These are phyloP conservation scores for Drosophila atroscutellata DNA, from an alignment of 2,888 invertebrate species.

Conservation along the genomic window DNA sequence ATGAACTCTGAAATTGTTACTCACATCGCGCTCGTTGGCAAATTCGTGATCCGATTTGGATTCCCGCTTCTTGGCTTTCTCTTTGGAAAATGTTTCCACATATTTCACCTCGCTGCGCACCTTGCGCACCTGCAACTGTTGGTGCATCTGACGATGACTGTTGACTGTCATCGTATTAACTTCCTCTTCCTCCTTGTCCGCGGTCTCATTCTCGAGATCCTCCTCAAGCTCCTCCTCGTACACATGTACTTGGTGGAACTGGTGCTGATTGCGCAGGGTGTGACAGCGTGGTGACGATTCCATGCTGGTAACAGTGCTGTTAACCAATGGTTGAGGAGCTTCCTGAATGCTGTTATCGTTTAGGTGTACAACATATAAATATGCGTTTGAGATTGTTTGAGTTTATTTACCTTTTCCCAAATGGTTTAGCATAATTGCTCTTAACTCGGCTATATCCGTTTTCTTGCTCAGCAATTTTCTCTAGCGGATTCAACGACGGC, in stretches of 20 bases:
- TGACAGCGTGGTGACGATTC: constrained; percentile 64
- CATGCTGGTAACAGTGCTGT: constrained; percentile 56
- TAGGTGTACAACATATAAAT: not conserved
- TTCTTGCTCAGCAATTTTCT: constrained; percentile 56
- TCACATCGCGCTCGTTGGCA: constrained; percentile 77
- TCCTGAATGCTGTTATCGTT: constrained; percentile 21
- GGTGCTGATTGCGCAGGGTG: constrained; percentile 59
- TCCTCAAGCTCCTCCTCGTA: not conserved
- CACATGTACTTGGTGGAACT: constrained; percentile 1
- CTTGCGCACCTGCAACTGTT: constrained; percentile 78
- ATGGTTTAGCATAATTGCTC: constrained; percentile 72
- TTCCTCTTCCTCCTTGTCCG: constrained; percentile 18
- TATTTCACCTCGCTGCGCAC: constrained; percentile 84
- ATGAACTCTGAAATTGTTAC: constrained; percentile 26
- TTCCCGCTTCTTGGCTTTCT: constrained; percentile 72
- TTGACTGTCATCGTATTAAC: constrained; percentile 12
- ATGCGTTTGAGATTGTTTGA: not conserved
- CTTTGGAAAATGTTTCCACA: constrained; percentile 63
- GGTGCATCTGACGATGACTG: constrained; percentile 43
- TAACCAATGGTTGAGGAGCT: constrained; percentile 66
- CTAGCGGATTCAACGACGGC: constrained; percentile 1
- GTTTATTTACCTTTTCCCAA: constrained; percentile 75
- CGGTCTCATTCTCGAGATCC: not conserved
- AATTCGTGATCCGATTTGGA: constrained; percentile 84
- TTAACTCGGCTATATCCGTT: constrained; percentile 78